These are phyloP conservation scores for Buphagus erythrorhynchus DNA, from an alignment of 2,797 vertebrate genomes.

Conservation along the genomic window DNA sequence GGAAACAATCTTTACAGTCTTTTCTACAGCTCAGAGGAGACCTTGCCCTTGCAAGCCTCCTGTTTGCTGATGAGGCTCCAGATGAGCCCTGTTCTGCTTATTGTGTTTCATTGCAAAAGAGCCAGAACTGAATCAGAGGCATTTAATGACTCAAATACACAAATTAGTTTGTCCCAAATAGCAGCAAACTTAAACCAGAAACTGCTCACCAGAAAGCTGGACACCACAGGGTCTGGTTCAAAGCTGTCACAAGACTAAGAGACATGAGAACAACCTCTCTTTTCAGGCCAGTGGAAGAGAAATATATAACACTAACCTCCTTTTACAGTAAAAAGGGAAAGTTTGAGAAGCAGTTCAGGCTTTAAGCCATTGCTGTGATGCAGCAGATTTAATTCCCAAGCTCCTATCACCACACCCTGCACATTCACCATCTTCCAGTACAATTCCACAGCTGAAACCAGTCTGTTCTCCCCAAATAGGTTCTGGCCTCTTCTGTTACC, in stretches of 20 bases:
- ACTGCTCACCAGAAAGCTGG: neutral
- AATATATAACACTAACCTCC: neutral
- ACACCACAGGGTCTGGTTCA: neutral
- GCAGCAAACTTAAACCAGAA: slow-evolving; percentile 2
- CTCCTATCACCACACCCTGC: neutral
- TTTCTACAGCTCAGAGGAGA: slow-evolving; percentile 60
- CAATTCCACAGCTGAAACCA: neutral
- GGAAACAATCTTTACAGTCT: slow-evolving; percentile 51
- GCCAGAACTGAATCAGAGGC: slow-evolving; percentile 35
- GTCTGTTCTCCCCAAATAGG: neutral
- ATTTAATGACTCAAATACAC: neutral
- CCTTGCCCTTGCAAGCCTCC: slow-evolving; percentile 57
- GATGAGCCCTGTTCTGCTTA: neutral
- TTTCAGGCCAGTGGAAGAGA: neutral
- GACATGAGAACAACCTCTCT: neutral
- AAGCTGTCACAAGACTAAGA: slow-evolving; percentile 10
- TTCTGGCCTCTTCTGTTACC: neutral
- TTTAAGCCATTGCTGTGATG: neutral
- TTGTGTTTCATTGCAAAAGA: neutral
- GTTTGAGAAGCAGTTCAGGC: neutral
- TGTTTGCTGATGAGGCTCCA: slow-evolving; percentile 62
- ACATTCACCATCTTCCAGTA: neutral
- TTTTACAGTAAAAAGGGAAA: neutral
- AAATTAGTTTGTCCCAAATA: neutral
- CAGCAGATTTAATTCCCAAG: neutral